Evolutionary conservation across 2,888 invertebrate genomes (phyloP).

Genomic region (Rugalucina vietnamica): DNA sequence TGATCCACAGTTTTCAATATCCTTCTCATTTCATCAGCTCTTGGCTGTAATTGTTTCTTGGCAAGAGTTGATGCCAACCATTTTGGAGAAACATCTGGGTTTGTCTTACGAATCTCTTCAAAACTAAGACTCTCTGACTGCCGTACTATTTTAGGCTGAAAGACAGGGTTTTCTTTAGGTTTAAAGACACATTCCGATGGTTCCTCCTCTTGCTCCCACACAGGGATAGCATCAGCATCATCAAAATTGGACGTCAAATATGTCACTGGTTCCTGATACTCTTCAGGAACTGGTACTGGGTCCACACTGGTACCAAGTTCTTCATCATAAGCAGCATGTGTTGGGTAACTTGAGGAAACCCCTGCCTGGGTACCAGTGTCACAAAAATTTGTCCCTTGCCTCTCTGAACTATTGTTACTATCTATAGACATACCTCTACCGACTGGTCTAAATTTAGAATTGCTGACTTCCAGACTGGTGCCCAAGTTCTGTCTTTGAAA

Average conservation of each 20-base stretch:
- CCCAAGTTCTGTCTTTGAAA: conserved; percentile 28
- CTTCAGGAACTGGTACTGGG: background rate
- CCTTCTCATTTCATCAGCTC: conserved; percentile 56
- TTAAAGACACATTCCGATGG: conserved; percentile 25
- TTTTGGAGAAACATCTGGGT: conserved; percentile 53
- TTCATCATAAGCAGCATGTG: background rate
- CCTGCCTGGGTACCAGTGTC: conserved; percentile 11
- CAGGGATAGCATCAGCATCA: background rate
- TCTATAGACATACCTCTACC: conserved; percentile 25
- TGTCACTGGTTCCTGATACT: background rate
- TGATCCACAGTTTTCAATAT: conserved; percentile 53
- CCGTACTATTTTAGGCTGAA: conserved; percentile 24
- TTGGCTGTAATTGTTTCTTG: conserved; percentile 46
- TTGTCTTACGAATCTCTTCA: conserved; percentile 21
- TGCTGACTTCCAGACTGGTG: conserved; percentile 26
- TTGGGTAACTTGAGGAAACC: background rate
- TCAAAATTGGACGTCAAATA: background rate
- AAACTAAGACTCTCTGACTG: conserved; percentile 18
- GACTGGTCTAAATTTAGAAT: conserved; percentile 26
- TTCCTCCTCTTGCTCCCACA: conserved; percentile 21
- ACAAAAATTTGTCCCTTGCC: background rate
- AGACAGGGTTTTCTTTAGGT: conserved; percentile 9
- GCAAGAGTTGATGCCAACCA: conserved; percentile 61
- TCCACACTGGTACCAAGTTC: conserved; percentile 3
- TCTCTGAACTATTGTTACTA: background rate